phyloP scores from a whole-genome alignment of 2,888 invertebrate species.

The Amblyteles armatorius region DNA sequence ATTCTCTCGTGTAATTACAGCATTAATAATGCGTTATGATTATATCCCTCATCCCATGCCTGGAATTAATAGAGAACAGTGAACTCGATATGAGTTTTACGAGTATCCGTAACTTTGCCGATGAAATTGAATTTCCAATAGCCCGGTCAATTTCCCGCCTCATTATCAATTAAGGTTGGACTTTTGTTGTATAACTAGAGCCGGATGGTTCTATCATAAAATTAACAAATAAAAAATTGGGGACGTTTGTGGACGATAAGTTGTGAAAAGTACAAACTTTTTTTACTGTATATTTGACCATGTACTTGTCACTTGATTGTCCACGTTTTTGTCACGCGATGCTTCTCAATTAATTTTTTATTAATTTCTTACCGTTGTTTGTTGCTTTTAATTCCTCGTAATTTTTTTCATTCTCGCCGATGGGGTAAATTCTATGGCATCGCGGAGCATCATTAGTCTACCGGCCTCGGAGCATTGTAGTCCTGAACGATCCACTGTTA shows the following conservation, averaged over 20 bases:
- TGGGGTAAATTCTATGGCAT: conserved; percentile 49
- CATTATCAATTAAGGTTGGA: no score
- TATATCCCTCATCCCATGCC: neutral
- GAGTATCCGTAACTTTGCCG: neutral
- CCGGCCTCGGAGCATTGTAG: conserved; percentile 51
- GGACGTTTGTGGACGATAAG: no score
- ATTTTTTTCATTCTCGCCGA: neutral
- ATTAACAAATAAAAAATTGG: no score
- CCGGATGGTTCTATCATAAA: no score
- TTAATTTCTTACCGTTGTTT: no score
- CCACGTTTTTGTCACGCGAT: neutral
- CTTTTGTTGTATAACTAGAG: no score
- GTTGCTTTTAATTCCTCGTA: no score
- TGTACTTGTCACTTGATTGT: no score
- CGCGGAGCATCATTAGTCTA: neutral
- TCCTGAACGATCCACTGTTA: conserved; percentile 65
- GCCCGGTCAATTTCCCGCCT: no score
- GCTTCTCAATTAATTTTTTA: neutral
- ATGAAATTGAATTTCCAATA: neutral
- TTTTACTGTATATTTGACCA: no score
- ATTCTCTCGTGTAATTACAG: conserved; percentile 29
- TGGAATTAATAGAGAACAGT: no score
- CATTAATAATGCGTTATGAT: conserved; percentile 65
- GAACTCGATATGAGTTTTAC: neutral
- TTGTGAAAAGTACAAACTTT: no score